Conservation (phyloP, 1,140 invertebrate species). For the Zelostemma sp. region DNA sequence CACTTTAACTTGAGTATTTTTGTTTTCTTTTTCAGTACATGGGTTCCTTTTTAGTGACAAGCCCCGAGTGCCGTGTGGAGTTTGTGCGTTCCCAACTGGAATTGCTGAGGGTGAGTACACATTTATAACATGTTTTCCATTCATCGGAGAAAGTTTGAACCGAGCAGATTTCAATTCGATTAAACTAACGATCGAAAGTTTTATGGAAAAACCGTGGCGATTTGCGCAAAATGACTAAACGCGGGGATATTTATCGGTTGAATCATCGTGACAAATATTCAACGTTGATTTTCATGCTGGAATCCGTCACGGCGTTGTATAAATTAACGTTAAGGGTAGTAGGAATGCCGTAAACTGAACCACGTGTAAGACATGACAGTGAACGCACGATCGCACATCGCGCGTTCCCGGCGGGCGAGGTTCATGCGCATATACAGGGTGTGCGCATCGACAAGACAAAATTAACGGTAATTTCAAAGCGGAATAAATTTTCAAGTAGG, state of each 20-base stretch:
- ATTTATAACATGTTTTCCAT: constrained; percentile 23
- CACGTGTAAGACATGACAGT: constrained; percentile 6
- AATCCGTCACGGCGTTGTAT: background rate
- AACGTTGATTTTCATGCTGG: constrained; percentile 6
- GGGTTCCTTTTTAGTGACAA: constrained; percentile 80
- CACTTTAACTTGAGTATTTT: too few species aligned
- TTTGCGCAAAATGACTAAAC: background rate
- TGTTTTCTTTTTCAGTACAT: constrained; percentile 76
- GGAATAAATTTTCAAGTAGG: background rate
- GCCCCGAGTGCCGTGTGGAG: constrained; percentile 75
- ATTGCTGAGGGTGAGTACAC: constrained; percentile 74
- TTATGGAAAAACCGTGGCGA: background rate
- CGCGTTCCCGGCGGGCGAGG: constrained; percentile 8
- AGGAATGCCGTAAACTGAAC: constrained; percentile 12
- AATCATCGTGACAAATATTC: constrained; percentile 2
- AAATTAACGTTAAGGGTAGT: constrained; percentile 14
- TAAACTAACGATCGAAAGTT: background rate
- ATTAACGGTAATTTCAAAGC: background rate
- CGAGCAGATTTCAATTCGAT: background rate
- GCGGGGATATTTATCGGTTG: background rate
- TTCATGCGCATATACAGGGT: constrained; percentile 9
- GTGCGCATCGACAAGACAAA: background rate
- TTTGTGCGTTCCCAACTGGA: constrained; percentile 74
- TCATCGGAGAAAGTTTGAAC: background rate
- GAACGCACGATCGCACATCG: constrained; percentile 1